These are phyloP conservation scores for Pogonognathellus flavescens DNA, from an alignment of 1,140 invertebrate genomes.

Conservation along the genomic window DNA sequence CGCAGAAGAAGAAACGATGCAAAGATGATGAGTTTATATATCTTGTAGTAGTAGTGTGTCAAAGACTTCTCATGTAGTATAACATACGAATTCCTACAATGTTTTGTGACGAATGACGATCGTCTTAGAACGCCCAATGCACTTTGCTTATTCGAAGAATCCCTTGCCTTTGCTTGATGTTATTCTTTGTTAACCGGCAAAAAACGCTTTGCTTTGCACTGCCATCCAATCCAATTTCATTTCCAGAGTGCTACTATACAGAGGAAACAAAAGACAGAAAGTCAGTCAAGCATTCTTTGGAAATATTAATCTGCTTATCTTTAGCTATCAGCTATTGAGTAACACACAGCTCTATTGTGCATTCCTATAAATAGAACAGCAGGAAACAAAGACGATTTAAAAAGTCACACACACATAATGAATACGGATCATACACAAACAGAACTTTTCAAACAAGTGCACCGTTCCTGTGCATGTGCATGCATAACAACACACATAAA, in stretches of 20 bases:
- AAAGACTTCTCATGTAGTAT: background rate
- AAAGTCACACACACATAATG: slow-evolving; percentile 20
- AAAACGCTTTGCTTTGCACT: slow-evolving; percentile 4
- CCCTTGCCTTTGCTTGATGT: background rate
- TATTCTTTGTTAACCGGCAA: slow-evolving; percentile 22
- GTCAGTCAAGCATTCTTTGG: slow-evolving; percentile 22
- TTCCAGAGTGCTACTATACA: background rate
- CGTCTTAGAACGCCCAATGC: slow-evolving; percentile 27
- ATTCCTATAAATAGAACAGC: slow-evolving; percentile 40
- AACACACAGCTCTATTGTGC: background rate
- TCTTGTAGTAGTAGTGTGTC: background rate
- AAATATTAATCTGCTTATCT: slow-evolving; percentile 48
- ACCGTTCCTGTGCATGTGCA: background rate
- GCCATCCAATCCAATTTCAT: slow-evolving; percentile 34
- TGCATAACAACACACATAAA: background rate
- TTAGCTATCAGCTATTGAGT: slow-evolving; percentile 32
- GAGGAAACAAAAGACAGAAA: slow-evolving; percentile 39
- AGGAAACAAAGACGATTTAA: slow-evolving; percentile 33
- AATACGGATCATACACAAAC: background rate
- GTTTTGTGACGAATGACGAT: background rate
- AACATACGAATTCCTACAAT: background rate
- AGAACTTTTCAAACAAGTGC: background rate
- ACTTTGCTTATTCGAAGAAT: slow-evolving; percentile 38
- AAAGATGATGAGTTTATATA: slow-evolving; percentile 14
- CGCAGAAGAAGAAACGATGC: background rate